Conservation (phyloP, 2,888 invertebrate species). For the Camptogramma bilineatum region DNA sequence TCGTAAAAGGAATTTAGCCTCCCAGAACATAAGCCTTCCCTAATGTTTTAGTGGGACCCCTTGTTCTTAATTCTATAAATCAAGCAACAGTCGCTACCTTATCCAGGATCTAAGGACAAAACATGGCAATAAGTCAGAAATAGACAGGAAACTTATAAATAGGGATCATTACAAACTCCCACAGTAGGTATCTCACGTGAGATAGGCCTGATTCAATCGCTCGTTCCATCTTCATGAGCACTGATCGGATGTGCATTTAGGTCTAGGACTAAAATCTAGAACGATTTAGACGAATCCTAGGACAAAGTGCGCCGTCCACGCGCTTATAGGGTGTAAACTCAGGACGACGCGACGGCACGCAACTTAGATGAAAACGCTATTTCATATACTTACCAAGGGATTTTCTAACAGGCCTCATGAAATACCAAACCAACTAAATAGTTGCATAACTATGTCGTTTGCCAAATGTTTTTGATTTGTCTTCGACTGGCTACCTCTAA, state of each 20-base stretch:
- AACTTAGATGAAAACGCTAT: too few species aligned
- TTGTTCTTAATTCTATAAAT: too few species aligned
- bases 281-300: slow-evolving; percentile 17
- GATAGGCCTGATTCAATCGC: slow-evolving; percentile 40
- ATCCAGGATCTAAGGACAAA: too few species aligned
- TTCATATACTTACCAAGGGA: not conserved
- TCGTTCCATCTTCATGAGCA: slow-evolving; percentile 63
- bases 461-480: too few species aligned
- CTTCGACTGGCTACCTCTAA: too few species aligned
- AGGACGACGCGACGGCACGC: not conserved
- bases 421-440: too few species aligned
- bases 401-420: too few species aligned
- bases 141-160: slow-evolving; percentile 19
- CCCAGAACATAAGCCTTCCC: too few species aligned
- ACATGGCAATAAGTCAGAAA: not conserved
- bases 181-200: slow-evolving; percentile 21
- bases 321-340: slow-evolving; percentile 7
- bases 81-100: too few species aligned
- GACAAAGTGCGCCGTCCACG: slow-evolving; percentile 32
- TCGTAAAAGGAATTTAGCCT: too few species aligned
- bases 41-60: too few species aligned
- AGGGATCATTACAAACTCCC: slow-evolving; percentile 8
- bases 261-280: slow-evolving; percentile 47
- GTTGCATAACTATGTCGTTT: too few species aligned
- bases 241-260: slow-evolving; percentile 55